Base-by-base conservation (phyloP, 2,888 invertebrate species). In the Baccha elongata region DNA sequence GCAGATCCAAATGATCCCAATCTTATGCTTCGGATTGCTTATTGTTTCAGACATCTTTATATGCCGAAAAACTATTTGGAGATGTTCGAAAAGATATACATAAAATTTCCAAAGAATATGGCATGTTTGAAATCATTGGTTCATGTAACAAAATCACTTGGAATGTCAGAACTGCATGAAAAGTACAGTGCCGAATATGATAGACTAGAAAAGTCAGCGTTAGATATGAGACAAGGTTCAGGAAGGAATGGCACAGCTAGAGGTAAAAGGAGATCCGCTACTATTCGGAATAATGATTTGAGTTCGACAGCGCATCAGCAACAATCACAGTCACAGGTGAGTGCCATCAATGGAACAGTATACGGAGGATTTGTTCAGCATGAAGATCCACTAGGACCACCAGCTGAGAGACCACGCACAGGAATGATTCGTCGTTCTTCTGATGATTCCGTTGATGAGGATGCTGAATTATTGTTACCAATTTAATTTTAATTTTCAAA, bases 61-160 rank as follows among this genome's bases (percentile, higher is more conserved):
- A 75, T 89, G 84, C 95, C 92, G 72, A 92, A 92, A 84, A 91
- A 91, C 84, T 91, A 91, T 83, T 78, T 91, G 71, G 88, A 88
- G 52, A 87, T 91, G 86, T 91, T 91, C 60, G 89, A 90, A 78
- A 89, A 89, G 53, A 91, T 99, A 87, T 96, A 98, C 88, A 92
- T 93, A 17, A 94, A 94, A 85, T 99, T 99, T 90, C 99, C 99
- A 0, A 98, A 99, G 84, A 98, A 99, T 90, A 93, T 96, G 0
- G 98, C 98, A 88, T 99, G 99, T 93, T 90, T 99, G 95, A 94
- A 90, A 90, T 94, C 91, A 0, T 72, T 91, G 11, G 88, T 91
- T 71, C 90, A 91, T 84, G 89, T 88, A 1, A 90, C 91, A n/a
- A 90, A 89, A 48, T 88, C 89, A 88, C 93, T 99, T 87, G 98